These are phyloP conservation scores for Riparia riparia DNA, from an alignment of 2,113 vertebrate species.

Conservation along the genomic window DNA sequence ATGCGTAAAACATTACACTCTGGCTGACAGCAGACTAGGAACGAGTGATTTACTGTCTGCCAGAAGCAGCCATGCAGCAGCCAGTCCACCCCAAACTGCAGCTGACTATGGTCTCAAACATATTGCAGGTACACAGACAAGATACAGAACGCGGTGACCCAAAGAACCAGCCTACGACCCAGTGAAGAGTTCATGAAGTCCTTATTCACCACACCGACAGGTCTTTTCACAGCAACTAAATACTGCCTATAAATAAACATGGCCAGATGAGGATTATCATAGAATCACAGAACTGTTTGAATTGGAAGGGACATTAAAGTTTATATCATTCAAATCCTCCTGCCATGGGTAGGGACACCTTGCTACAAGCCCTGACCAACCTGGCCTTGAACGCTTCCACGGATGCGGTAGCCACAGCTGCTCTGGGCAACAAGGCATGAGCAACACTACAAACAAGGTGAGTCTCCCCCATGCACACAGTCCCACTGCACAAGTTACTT, in stretches of 20 bases:
- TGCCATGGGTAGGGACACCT: background rate
- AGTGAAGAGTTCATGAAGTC: background rate
- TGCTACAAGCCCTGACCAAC: background rate
- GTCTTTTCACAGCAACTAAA: background rate
- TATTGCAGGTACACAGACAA: accelerated
- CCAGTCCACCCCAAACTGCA: background rate
- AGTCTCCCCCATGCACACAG: background rate
- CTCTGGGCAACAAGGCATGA: background rate
- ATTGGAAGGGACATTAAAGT: background rate
- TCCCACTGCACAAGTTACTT: background rate
- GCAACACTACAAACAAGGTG: background rate
- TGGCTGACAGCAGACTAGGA: background rate
- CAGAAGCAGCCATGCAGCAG: background rate
- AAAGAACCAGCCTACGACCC: background rate
- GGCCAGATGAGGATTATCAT: background rate
- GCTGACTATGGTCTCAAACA: background rate
- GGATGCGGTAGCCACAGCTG: background rate
- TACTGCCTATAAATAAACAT: accelerated
- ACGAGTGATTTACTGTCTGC: accelerated
- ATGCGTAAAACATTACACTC: accelerated
- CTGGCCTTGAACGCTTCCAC: background rate
- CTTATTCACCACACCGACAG: background rate
- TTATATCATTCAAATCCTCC: background rate
- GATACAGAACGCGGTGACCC: background rate
- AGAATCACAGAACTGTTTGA: background rate